These are phyloP conservation scores for Nephrotoma flavescens DNA, from an alignment of 2,888 invertebrate species.

Conservation along the genomic window DNA sequence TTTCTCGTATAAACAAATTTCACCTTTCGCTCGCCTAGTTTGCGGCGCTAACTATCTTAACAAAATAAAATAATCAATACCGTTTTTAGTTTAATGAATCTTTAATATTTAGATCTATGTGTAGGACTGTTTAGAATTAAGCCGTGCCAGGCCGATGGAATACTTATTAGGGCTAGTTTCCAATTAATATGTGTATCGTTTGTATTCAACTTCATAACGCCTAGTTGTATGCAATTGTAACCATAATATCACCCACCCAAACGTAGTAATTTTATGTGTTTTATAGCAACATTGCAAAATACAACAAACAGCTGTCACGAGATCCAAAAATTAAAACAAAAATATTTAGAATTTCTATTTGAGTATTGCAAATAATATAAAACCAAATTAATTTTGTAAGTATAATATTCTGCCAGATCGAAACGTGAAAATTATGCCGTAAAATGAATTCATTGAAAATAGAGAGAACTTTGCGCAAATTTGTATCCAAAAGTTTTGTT, in stretches of 20 bases:
- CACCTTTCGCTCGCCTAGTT: too few species aligned
- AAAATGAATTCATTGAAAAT: not conserved
- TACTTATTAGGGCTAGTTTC: not conserved
- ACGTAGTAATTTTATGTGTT: not conserved
- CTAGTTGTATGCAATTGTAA: not conserved
- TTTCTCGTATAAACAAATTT: too few species aligned
- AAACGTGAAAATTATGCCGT: not conserved
- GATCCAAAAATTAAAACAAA: not conserved
- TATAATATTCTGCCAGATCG: not conserved
- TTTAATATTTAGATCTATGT: too few species aligned
- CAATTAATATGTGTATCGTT: not conserved
- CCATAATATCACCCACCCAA: not conserved
- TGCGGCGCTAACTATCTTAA: too few species aligned
- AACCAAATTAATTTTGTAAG: not conserved
- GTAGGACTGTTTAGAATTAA: too few species aligned
- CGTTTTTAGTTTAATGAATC: too few species aligned
- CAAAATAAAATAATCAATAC: too few species aligned
- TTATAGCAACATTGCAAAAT: not conserved
- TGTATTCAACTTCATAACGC: not conserved
- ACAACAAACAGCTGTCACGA: not conserved
- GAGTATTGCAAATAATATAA: not conserved
- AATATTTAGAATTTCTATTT: too few species aligned
- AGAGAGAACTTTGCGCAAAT: not conserved
- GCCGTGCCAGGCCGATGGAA: too few species aligned
- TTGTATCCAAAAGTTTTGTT: not conserved